Base-by-base conservation (phyloP, 1,140 invertebrate species). In the Sipha flava region DNA sequence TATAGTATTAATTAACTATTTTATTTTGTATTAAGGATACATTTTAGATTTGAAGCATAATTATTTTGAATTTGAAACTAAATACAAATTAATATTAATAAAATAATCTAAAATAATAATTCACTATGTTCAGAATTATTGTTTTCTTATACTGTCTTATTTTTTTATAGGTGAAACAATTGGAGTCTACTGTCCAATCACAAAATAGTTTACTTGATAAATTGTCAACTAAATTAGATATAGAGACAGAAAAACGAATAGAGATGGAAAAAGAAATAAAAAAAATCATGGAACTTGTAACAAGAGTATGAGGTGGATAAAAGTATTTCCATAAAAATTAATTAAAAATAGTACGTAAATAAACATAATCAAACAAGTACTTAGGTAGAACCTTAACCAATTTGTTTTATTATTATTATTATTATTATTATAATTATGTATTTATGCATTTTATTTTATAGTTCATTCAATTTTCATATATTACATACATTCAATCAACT, bases 201-300 rank as follows among this genome's bases (percentile, higher is more conserved):
- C 80, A 79, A 54, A 59, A 40, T 4, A 37, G 16, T 79, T 43
- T 79, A 26, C 47, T 83, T 18, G 81, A 81, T 18, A 82, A 83
- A 4, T 79, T 84, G 43, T 59, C 79, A 4, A 52, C 37, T 18
- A 82, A 81, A 70, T 79, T 84, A 18, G 72, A 81, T 26, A 81
- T 83, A 47, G 83, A 83, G 26, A 54, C 37, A 1, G 81, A 83
- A 70, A 82, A 80, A 37, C 64, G 83, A 21, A 16, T 80, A 0
- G 54, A 59, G 4, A 82, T 84, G 37, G 80, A 84, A 57, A 82
- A 82, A 18, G 82, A 83, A 81, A 68, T 84, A 31, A 82, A 83
- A 47, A 84, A 84, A 57, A 52, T 84, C 31, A 82, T 82, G 40
- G 81, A 82, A 31, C 79, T 83, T 57, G 82, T 83, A 5, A 83